Evolutionary conservation across 2,113 vertebrate genomes (phyloP).

Genomic region (Menidia beryllina): DNA sequence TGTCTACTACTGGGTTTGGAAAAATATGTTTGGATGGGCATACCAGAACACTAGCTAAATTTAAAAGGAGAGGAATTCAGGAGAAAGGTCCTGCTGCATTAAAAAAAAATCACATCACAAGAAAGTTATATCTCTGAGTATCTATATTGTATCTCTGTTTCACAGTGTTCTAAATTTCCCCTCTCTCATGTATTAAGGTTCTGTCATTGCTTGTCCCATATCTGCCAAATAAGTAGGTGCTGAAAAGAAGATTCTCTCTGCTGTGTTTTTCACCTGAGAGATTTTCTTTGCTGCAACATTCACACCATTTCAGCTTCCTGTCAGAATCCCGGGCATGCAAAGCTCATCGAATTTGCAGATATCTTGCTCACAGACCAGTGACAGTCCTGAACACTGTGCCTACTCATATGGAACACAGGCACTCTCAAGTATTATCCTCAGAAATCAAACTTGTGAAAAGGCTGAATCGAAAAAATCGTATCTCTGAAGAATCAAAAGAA

Average conservation of each 20-base stretch:
- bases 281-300: conserved; percentile 62
- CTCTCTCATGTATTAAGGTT: conserved; percentile 32
- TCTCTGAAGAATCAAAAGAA: conserved; percentile 4
- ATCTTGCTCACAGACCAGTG: conserved; percentile 56
- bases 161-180: conserved; percentile 25
- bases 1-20: not conserved
- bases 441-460: conserved; percentile 45
- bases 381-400: conserved; percentile 50
- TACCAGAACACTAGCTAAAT: too few species aligned
- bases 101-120: not conserved
- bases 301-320: conserved; percentile 66
- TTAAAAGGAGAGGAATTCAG: too few species aligned
- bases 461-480: conserved; percentile 22
- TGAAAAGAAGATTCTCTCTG: conserved; percentile 32
- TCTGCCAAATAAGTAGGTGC: conserved; percentile 46
- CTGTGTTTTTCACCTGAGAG: conserved; percentile 67
- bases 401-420: conserved; percentile 55
- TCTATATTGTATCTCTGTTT: not conserved
- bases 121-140: not conserved
- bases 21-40: too few species aligned
- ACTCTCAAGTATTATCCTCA: conserved; percentile 36
- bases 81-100: too few species aligned
- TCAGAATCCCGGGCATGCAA: conserved; percentile 58
- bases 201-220: conserved; percentile 17
- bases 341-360: conserved; percentile 72